Evolutionary conservation across 2,888 invertebrate species (phyloP).

Genomic region (Odontocolon sp.): DNA sequence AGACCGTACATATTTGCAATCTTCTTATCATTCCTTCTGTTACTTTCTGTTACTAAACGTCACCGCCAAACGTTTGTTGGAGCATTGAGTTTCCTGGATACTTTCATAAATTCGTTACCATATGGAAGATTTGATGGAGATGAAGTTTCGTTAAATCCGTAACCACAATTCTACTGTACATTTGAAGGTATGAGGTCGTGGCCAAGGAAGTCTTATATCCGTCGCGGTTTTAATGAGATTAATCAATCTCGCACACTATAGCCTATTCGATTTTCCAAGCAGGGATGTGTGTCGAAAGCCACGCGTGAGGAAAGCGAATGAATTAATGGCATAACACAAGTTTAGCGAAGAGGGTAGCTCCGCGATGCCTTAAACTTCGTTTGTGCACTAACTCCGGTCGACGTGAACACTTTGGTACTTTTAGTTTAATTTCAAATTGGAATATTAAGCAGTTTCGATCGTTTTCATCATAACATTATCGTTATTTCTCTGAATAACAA

Average conservation of each 20-base stretch:
- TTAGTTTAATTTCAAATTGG: too few relatives aligned
- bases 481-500: too few relatives aligned
- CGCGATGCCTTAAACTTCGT: too few relatives aligned
- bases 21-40: neutral
- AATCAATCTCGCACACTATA: conserved; percentile 45
- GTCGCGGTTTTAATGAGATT: conserved; percentile 50
- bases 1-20: neutral
- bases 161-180: too few relatives aligned
- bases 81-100: conserved; percentile 30
- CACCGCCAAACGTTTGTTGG: conserved; percentile 39
- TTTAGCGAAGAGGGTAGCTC: too few relatives aligned
- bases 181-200: conserved; percentile 5
- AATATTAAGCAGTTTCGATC: too few relatives aligned
- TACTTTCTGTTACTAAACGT: conserved; percentile 20
- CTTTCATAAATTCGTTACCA: conserved; percentile 49
- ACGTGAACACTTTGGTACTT: too few relatives aligned
- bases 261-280: conserved; percentile 44
- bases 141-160: too few relatives aligned
- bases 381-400: too few relatives aligned
- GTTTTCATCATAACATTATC: too few relatives aligned
- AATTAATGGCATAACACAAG: too few relatives aligned
- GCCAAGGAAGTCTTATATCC: conserved; percentile 23
- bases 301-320: neutral
- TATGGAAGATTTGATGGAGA: conserved; percentile 15
- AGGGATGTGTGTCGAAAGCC: conserved; percentile 41